Conservation (phyloP, 2,113 vertebrate species). For the Gymnarchus niloticus region DNA sequence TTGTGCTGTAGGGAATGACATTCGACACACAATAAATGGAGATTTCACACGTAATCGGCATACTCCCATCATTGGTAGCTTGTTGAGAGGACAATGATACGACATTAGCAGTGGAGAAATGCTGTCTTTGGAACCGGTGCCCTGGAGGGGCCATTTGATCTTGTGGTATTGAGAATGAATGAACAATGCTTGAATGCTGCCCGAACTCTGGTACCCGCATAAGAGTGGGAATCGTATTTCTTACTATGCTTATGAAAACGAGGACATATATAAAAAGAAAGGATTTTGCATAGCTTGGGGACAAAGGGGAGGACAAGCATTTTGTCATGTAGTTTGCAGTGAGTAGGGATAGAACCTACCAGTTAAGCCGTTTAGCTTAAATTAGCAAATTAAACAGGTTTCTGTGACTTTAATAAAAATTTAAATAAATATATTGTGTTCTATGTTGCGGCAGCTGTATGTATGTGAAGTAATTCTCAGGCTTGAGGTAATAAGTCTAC, state of each 20-base stretch:
- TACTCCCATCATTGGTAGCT: not conserved
- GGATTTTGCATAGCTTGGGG: conserved; percentile 11
- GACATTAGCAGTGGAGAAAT: not conserved
- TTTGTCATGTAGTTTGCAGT: not conserved
- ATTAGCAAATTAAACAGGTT: not conserved
- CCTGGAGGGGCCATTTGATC: not conserved
- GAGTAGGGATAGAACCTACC: not conserved
- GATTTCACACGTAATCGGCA: not conserved
- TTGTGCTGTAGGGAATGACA: conserved; percentile 1
- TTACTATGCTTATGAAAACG: not conserved
- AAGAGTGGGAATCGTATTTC: not conserved
- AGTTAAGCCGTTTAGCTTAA: not conserved
- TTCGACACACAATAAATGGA: not conserved
- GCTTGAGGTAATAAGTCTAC: not conserved
- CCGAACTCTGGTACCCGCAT: not conserved
- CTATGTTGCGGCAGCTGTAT: not conserved
- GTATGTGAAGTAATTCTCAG: not conserved
- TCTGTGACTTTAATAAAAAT: not conserved
- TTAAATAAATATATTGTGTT: not conserved
- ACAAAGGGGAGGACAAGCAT: not conserved
- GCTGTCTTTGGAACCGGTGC: not conserved
- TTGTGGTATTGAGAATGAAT: not conserved
- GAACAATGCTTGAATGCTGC: not conserved
- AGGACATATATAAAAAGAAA: not conserved
- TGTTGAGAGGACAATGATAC: not conserved